Conservation (phyloP, 2,888 invertebrate genomes). For the Notodonta dromedarius region DNA sequence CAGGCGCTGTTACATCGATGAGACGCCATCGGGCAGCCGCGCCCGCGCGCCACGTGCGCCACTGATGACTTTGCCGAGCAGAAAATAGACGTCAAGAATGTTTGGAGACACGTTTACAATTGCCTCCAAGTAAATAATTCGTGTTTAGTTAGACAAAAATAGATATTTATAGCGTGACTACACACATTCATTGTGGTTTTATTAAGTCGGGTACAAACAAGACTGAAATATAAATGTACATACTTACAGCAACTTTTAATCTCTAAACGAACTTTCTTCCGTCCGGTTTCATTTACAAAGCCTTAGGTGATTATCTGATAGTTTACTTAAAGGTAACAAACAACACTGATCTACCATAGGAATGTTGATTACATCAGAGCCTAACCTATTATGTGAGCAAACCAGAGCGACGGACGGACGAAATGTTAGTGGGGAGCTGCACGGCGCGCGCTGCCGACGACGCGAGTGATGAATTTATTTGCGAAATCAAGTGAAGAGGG, state of each 20-base stretch:
- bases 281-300: not conserved
- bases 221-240: not conserved
- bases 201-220: not conserved
- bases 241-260: too few species aligned
- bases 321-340: too few species aligned
- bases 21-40: not conserved
- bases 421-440: not conserved
- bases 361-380: constrained; percentile 1
- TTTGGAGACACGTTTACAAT: not conserved
- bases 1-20: constrained; percentile 1
- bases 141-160: not conserved
- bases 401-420: not conserved
- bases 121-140: not conserved
- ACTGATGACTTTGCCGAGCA: not conserved
- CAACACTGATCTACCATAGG: too few species aligned
- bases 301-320: not conserved
- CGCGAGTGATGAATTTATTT: constrained; percentile 64
- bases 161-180: not conserved
- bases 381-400: not conserved
- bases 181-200: not conserved
- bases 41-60: constrained; percentile 3
- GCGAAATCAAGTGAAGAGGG: constrained; percentile 60
- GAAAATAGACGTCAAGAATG: not conserved
- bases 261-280: too few species aligned
- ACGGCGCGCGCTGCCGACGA: constrained; percentile 11